Evolutionary conservation across 2,797 vertebrate genomes (phyloP).

Genomic region (Carcharodon carcharias): DNA sequence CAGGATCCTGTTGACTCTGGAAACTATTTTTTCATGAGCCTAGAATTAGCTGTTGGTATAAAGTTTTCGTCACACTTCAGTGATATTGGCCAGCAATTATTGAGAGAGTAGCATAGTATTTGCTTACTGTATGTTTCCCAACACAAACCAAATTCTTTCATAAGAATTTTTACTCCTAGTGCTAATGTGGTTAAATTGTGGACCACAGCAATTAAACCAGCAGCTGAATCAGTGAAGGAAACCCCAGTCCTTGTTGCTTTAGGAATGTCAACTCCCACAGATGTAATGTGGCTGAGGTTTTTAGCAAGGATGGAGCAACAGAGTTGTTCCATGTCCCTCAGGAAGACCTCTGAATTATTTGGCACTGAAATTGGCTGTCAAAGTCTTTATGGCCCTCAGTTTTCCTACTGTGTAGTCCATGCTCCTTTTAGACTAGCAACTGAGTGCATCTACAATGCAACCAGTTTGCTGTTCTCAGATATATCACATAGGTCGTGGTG

Average conservation of each 20-base stretch:
- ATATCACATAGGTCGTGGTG: not conserved
- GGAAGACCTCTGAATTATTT: not conserved
- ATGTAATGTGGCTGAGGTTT: not conserved
- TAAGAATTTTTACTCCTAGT: not conserved
- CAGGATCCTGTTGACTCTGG: not conserved
- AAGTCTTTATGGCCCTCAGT: not conserved
- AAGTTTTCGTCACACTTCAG: constrained; percentile 6
- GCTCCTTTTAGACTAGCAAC: not conserved
- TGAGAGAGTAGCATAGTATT: not conserved
- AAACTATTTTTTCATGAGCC: not conserved
- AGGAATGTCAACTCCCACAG: not conserved
- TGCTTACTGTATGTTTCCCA: not conserved
- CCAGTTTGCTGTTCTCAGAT: not conserved
- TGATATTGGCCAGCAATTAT: not conserved
- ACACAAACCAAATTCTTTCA: not conserved
- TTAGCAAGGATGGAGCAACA: not conserved
- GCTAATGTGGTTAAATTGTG: not conserved
- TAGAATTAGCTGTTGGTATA: constrained; percentile 10
- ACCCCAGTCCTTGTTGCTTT: not conserved
- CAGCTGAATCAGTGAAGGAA: not conserved
- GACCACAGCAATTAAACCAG: not conserved
- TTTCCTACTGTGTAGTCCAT: not conserved
- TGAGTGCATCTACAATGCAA: not conserved
- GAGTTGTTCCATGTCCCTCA: not conserved
- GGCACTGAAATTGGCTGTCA: not conserved